Evolutionary conservation across 1,140 invertebrate species (phyloP), one percentile per base, ranked within the genome.

Genomic region (Bombus soroeensis): DNA sequence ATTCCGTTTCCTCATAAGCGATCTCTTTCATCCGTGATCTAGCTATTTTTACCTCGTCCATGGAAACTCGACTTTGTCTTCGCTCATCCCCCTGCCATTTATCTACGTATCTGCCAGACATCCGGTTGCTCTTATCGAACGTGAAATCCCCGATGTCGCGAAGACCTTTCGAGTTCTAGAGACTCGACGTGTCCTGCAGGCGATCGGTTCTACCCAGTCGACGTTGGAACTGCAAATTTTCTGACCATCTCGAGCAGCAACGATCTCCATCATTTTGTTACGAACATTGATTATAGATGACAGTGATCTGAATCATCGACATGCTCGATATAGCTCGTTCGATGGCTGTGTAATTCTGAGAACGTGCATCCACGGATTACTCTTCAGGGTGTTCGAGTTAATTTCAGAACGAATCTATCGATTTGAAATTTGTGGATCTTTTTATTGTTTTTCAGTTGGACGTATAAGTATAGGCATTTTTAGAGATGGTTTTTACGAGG

Each of bases 121-220:
- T 83, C 81, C 81, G 81, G 81, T 82, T 47, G 71, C 62, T 83
- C 64, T 83, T 83, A 83, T 83, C 81, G 22, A 34, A 57, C 74
- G 22, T n/a, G 18, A 62, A 53, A 75, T 75, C 81, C 28, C 37
- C 25, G 41, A 47, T 64, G 53, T 81, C 80, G 47, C 37, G 41
- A 39, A n/a, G 25, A 57, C 15, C 43, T 83, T 47, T 70, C 34
- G 15, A 53, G 13, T 13, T 47, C 53, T 68, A 32, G 15, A 53
- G 68, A 28, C 70, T 39, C 37, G 37, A 28, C 4, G 68, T 39
- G 66, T 68, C 66, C 66, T 68, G 34, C 8, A 12, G 66, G 66
- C 34, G 66, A 68, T 10, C n/a, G 15, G 6, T 66, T 25, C 66
- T 37, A 9, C 18, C 18, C 74, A 37, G 22, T 4, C 4, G n/a